Conservation (phyloP, 2,888 invertebrate species). For the Trichopria drosophilae region DNA sequence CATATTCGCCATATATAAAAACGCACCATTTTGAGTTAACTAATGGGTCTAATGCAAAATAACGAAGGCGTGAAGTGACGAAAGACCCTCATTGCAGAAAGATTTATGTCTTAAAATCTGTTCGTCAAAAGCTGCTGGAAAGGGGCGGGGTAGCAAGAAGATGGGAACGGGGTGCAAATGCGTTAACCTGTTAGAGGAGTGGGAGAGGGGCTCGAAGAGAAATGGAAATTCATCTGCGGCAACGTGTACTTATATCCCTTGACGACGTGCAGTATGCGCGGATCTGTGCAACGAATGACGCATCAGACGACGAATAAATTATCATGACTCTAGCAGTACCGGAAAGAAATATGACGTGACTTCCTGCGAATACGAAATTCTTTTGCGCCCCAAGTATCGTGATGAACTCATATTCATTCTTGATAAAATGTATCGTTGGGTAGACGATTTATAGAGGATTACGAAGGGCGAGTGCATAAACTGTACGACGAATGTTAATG, state of each 20-base stretch:
- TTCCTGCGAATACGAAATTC: conserved; percentile 36
- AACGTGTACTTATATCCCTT: conserved; percentile 4
- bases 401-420: conserved; percentile 7
- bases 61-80: too few relatives aligned
- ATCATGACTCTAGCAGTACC: conserved; percentile 27
- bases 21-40: too few relatives aligned
- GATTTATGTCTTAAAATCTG: too few relatives aligned
- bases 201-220: conserved; percentile 14
- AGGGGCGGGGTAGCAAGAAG: background rate
- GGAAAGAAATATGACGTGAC: conserved; percentile 38
- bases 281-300: conserved; percentile 12
- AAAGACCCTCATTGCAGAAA: too few relatives aligned
- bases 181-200: conserved; percentile 23
- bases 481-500: conserved; percentile 4
- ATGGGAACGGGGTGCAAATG: conserved; percentile 17
- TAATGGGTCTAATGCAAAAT: too few relatives aligned
- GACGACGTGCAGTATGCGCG: background rate
- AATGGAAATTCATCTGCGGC: conserved; percentile 33
- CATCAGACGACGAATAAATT: conserved; percentile 39
- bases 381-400: conserved; percentile 25
- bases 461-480: too few relatives aligned
- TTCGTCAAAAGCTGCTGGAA: too few relatives aligned
- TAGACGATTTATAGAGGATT: too few relatives aligned
- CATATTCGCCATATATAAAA: too few relatives aligned
- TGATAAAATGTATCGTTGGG: too few relatives aligned